Conservation (phyloP, 64 coral and sea anemone species). For the Acropora yongei region DNA sequence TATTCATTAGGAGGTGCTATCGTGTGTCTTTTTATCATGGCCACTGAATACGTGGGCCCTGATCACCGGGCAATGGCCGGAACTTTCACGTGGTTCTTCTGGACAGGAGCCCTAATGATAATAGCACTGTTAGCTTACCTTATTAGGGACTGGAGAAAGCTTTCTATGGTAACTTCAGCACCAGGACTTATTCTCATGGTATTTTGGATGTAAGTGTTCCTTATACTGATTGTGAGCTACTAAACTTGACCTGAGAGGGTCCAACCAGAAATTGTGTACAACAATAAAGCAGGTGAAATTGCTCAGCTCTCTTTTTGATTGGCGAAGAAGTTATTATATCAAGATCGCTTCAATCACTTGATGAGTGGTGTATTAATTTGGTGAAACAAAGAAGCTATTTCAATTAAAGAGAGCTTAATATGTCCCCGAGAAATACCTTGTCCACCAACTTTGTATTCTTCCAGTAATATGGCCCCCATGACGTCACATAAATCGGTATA, state of each 20-base stretch:
- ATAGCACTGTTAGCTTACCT: conserved; percentile 88
- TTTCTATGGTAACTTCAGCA: conserved; percentile 81
- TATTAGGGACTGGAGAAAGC: conserved; percentile 90
- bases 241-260: background rate
- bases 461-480: no score
- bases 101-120: conserved; percentile 87
- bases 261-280: no score
- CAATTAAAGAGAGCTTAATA: background rate
- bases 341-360: no score
- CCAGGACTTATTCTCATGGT: conserved; percentile 84
- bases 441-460: no score
- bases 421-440: no score
- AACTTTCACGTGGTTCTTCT: conserved; percentile 96
- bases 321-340: no score
- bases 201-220: conserved; percentile 88
- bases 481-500: no score
- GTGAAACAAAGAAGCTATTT: no score
- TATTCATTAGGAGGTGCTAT: conserved; percentile 76
- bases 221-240: background rate
- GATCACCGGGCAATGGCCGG: conserved; percentile 92
- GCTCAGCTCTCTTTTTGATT: no score
- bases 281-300: no score
- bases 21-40: conserved; percentile 96
- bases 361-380: no score
- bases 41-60: conserved; percentile 86